These are phyloP conservation scores for Parelbella ahira DNA, from an alignment of 2,888 invertebrate genomes.

Conservation along the genomic window DNA sequence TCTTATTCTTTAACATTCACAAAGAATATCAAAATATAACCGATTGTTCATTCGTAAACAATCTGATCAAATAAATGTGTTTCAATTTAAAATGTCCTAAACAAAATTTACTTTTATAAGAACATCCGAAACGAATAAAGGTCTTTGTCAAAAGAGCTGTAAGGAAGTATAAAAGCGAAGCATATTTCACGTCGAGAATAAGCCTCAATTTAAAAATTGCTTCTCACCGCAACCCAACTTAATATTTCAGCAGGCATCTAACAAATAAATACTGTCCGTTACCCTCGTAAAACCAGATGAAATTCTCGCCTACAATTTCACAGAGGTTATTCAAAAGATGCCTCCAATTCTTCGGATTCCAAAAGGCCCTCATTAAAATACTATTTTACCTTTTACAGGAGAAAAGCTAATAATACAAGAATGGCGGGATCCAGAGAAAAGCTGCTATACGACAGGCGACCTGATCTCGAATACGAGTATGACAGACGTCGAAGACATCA, in stretches of 20 bases:
- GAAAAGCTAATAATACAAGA: conserved; percentile 46
- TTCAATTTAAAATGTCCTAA: too few relatives aligned
- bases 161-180: conserved; percentile 2
- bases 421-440: conserved; percentile 73
- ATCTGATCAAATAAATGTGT: too few relatives aligned
- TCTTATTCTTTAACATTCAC: too few relatives aligned
- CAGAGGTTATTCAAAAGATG: conserved; percentile 25
- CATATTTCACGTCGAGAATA: conserved; percentile 15
- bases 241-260: conserved; percentile 22
- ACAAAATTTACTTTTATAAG: too few relatives aligned
- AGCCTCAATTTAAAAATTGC: conserved; percentile 23
- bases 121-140: too few relatives aligned
- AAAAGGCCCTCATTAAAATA: conserved; percentile 39
- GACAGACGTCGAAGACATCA: conserved; percentile 49
- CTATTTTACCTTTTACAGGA: conserved; percentile 51
- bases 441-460: conserved; percentile 61
- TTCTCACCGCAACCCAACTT: conserved; percentile 22
- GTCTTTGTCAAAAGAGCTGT: too few relatives aligned
- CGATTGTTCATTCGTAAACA: too few relatives aligned
- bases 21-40: too few relatives aligned
- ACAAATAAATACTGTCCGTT: conserved; percentile 20
- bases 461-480: conserved; percentile 53
- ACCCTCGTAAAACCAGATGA: conserved; percentile 21
- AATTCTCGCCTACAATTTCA: conserved; percentile 23
- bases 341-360: conserved; percentile 25